Evolutionary conservation across 2,113 vertebrate species (phyloP), one percentile per base, ranked within the genome.

Genomic region (Neodon shergylaensis): DNA sequence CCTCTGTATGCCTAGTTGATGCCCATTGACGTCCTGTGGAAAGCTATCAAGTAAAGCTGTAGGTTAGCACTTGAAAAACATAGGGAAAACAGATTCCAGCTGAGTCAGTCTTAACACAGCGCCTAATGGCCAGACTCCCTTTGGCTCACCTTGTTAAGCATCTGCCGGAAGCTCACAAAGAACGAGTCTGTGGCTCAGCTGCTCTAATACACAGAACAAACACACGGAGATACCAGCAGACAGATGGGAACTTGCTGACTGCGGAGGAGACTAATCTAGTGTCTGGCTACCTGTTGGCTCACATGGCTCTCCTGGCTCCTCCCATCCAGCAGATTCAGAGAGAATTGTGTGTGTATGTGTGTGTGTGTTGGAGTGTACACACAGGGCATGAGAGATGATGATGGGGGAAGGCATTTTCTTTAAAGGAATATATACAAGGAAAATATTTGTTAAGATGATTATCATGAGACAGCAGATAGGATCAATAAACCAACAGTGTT

Each of bases 131-230:
- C 73, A 87, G 82, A 9, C 74, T 97, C 88, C 85, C 77, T 95
- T 92, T 92, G 94, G 85, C 86, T 97, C 77, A 97, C 88, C 96
- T 97, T 95, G 90, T 94, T 96, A 97, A 95, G 88, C 63, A 88
- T 88, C 63, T 92, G 85, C 58, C 61, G 77, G 76, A 52, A 94
- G 14, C 83, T 42, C 72, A 77, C 84, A 87, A 73, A 94, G 96
- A 97, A 88, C 88, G 31, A 39, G 47, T 93, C 83, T 96, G 88
- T 95, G 72, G 47, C 90, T 95, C 90, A 95, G 88, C 92, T 97
- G 88, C 66, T 95, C 14, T 83, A 77, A 96, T 94, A 82, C 97
- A 90, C 26, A 78, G n/a, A 95, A 85, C 0, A 26, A 96, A 95
- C 73, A 84, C 87, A 68, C 5, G 61, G 88, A 94, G 86, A 90